Evolutionary conservation across 2,797 vertebrate genomes (phyloP).

Genomic region (Dromococcyx pavoninus): DNA sequence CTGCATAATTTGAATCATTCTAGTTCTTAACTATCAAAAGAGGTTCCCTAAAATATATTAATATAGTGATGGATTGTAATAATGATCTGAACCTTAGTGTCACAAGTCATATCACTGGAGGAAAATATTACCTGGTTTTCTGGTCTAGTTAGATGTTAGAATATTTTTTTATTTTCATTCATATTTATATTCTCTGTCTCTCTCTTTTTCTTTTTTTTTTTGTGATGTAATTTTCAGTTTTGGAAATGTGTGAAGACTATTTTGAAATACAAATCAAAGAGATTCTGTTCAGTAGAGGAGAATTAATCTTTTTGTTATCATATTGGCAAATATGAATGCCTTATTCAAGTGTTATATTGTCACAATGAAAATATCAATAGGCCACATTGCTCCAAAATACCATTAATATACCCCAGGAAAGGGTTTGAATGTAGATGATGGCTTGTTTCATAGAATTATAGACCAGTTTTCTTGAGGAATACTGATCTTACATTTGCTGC

Average conservation of each 20-base stretch:
- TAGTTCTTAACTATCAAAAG: not conserved
- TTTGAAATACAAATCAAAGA: not conserved
- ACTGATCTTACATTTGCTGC: not conserved
- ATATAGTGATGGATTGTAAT: not conserved
- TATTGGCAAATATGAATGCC: not conserved
- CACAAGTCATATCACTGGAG: not conserved
- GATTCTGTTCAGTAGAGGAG: not conserved
- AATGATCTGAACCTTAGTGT: not conserved
- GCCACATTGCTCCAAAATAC: not conserved
- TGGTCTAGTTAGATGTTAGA: not conserved
- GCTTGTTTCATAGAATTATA: not conserved
- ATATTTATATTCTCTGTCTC: not conserved
- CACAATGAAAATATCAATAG: not conserved
- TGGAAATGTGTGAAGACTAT: not conserved
- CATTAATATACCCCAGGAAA: not conserved
- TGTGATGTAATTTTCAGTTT: not conserved
- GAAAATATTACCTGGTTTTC: not conserved
- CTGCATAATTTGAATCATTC: not conserved
- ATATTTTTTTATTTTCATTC: not conserved
- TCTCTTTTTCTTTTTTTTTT: not conserved
- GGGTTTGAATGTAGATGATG: not conserved
- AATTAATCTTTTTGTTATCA: not conserved
- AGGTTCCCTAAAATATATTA: not conserved
- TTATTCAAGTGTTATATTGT: not conserved
- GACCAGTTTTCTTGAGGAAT: not conserved